phyloP scores from a whole-genome alignment of 2,888 invertebrate species.

The Strigamia maritima region DNA sequence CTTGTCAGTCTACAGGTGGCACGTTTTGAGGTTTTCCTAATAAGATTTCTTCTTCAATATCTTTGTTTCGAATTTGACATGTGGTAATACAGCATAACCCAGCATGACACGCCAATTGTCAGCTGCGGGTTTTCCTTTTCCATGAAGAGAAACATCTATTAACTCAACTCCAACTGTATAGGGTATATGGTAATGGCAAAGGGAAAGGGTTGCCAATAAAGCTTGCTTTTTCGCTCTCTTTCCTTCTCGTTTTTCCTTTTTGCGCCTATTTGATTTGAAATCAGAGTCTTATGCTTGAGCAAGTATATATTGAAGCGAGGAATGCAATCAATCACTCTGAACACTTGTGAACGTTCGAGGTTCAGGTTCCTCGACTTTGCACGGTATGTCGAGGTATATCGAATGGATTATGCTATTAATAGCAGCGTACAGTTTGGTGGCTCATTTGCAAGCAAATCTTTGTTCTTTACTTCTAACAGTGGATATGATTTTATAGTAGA shows the following conservation, averaged over 20 bases:
- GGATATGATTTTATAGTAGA: conserved; percentile 19
- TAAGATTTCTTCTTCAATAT: conserved; percentile 28
- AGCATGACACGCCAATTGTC: conserved; percentile 14
- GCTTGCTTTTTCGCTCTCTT: neutral
- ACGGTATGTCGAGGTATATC: neutral
- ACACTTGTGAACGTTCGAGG: neutral
- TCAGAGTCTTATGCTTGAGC: conserved; percentile 28
- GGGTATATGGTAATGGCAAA: neutral
- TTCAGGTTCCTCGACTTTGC: neutral
- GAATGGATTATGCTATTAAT: conserved; percentile 31
- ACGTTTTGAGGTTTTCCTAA: conserved; percentile 8
- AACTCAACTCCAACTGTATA: neutral
- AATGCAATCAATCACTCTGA: conserved; percentile 21
- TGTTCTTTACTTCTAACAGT: conserved; percentile 7
- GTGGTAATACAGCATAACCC: conserved; percentile 18
- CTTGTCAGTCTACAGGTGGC: conserved; percentile 26
- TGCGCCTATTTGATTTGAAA: conserved; percentile 16
- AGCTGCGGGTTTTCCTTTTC: conserved; percentile 14
- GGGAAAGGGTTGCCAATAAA: conserved; percentile 1
- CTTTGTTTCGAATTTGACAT: conserved; percentile 22
- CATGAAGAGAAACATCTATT: neutral
- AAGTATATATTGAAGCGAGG: conserved; percentile 20
- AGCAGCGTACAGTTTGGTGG: neutral
- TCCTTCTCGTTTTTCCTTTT: neutral
- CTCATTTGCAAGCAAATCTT: conserved; percentile 34